Base-by-base conservation (phyloP, 1,140 invertebrate genomes). In the Scaptomyza montana region DNA sequence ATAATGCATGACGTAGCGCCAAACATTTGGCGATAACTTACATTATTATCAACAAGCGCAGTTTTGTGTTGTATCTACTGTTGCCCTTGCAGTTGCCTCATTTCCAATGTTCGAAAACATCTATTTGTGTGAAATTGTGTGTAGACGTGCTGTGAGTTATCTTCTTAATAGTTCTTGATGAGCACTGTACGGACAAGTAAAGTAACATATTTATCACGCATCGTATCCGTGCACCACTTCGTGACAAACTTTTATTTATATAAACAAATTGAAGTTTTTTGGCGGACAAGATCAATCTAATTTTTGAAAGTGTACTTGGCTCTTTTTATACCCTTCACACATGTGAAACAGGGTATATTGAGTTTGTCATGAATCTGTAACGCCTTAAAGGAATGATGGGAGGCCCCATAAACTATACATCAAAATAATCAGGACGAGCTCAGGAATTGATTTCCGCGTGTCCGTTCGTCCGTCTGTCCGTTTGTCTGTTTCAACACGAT, bases 221-320 rank as follows among this genome's bases (percentile, higher is more conserved):
- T 16, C 13, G 53, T 56, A 46, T 53, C 21, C 61, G 63, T 74
- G 68, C 45, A 19, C 30, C 46, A 12, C 10, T 61, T 43, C 39
- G 43, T 51, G 8, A 9, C 16, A n/a, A 47, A 25, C 45, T 43
- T 45, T 49, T 78, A 46, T 53, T 46, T 78, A 51, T 57, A 13
- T 46, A 69, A 64, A 73, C 28, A 65, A 43, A 75, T 53, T 62
- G n/a, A 69, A 74, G 54, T 36, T 66, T 59, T 41, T 60, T 5
- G 5, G 41, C 51, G 47, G 61, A 75, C 67, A 56, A 67, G 28
- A 77, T 85, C 62, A 80, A 85, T 77, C 63, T 55, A 66, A 61
- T 57, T 65, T 64, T n/a, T 68, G 43, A 62, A 77, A 47, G 46
- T 21, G 45, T 45, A 45, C 39, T 43, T n/a, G 0, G 9, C 30